phyloP scores from a whole-genome alignment of 2,797 vertebrate genomes.

The Saxicola maurus region DNA sequence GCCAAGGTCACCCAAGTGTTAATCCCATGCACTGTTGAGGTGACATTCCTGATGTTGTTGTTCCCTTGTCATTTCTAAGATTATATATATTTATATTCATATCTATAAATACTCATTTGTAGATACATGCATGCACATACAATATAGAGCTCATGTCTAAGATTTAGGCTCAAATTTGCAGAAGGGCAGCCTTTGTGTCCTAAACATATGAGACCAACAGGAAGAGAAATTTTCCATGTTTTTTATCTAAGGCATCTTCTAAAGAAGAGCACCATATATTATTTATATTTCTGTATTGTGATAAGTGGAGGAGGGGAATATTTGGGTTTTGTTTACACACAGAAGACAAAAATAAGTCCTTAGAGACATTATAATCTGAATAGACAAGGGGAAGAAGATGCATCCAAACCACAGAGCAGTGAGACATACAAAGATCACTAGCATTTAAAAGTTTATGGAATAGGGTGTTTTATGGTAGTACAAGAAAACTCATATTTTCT shows the following conservation, averaged over 20 bases:
- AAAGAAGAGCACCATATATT: neutral
- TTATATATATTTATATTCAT: too few species aligned
- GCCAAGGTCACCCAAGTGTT: neutral
- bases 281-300: neutral
- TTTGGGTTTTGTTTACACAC: neutral
- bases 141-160: neutral
- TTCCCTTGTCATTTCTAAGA: neutral
- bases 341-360: neutral
- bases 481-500: neutral
- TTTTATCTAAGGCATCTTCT: neutral
- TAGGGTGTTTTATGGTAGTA: neutral
- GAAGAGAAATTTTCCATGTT: neutral
- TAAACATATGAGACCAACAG: neutral
- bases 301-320: accelerated
- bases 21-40: neutral
- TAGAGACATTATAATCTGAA: neutral
- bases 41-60: neutral
- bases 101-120: neutral
- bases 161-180: neutral
- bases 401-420: neutral
- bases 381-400: neutral
- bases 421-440: neutral
- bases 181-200: neutral
- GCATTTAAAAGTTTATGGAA: neutral
- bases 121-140: neutral